Conservation (phyloP, 2,113 vertebrate species). For the Callorhinus ursinus region DNA sequence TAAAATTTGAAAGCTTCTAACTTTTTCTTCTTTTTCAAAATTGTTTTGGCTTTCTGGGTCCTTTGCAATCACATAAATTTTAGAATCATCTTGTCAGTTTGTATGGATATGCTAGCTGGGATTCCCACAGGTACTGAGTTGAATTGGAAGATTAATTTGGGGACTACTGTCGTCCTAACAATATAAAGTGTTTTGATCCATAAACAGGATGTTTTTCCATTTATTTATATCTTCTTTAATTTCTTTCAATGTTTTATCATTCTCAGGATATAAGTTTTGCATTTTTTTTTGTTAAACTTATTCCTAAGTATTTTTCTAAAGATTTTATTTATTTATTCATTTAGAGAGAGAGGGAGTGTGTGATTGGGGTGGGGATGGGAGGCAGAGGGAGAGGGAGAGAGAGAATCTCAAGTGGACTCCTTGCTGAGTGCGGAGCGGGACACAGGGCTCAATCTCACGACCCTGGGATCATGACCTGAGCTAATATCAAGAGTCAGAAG, state of each 20-base stretch:
- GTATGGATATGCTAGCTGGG: neutral
- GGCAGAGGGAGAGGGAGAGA: neutral
- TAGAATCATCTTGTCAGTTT: neutral
- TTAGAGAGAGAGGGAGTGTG: neutral
- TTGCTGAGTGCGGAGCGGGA: neutral
- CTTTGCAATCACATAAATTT: neutral
- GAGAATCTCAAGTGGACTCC: neutral
- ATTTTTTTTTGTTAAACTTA: slow-evolving; percentile 5
- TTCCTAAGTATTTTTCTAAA: neutral
- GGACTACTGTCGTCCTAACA: neutral
- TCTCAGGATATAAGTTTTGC: neutral
- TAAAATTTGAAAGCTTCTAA: neutral
- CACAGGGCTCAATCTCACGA: neutral
- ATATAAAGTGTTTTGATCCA: neutral
- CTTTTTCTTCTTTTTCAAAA: neutral
- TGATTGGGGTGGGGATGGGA: neutral
- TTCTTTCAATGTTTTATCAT: slow-evolving; percentile 16
- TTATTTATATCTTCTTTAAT: neutral
- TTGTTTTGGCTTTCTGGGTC: neutral
- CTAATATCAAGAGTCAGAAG: neutral
- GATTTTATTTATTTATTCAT: neutral
- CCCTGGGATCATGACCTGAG: neutral
- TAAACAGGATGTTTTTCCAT: neutral
- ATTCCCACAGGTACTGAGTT: neutral
- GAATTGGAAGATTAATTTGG: neutral